Base-by-base conservation (phyloP, 1,140 invertebrate species). In the Araneus ventricosus region DNA sequence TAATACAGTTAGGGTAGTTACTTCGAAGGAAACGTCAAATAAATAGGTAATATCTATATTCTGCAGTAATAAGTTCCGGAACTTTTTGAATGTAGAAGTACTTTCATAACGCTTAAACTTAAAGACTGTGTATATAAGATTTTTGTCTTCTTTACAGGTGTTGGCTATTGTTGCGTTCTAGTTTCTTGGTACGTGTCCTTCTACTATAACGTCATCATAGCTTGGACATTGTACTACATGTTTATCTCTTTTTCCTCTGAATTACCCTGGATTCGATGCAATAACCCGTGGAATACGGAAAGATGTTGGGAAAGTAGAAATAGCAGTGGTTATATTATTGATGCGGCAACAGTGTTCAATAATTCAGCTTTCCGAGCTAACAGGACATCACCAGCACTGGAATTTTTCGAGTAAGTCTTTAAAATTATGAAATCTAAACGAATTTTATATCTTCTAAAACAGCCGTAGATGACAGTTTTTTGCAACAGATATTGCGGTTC, bases 191-290 rank as follows among this genome's bases (percentile, higher is more conserved):
- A 96, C 94, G 95, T 95, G 10, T 95, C 95, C 27, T 96, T 96
- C 88, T 96, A 96, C 94, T 96, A 96, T 94, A 96, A 96, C 94
- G 96, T 96, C 82, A 96, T 96, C 93, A 96, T 96, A 93, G 95
- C 95, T 27, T 96, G 96, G 96, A 95, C 96, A 0, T 94, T 96
- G 20, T 96, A 96, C 94, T 96, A 95, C 94, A 95, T 96, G 91
- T 95, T 95, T 93, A 94, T 95, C 67, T 96, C 96, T 90, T 95
- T 96, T 91, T 95, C 94, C 27, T 94, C 94, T 30, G 94, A 95
- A 45, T 94, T 96, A 84, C 96, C 96, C 0, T 96, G 96, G 96
- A 95, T 95, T 67, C 95, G 94, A 45, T 96, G 96, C 94, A 95
- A 95, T 92, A 96, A 96, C 94, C 94, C 94, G 17, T 96, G 96